Evolutionary conservation across 64 coral and sea anemone species (phyloP).

Genomic region (Montipora cactus): DNA sequence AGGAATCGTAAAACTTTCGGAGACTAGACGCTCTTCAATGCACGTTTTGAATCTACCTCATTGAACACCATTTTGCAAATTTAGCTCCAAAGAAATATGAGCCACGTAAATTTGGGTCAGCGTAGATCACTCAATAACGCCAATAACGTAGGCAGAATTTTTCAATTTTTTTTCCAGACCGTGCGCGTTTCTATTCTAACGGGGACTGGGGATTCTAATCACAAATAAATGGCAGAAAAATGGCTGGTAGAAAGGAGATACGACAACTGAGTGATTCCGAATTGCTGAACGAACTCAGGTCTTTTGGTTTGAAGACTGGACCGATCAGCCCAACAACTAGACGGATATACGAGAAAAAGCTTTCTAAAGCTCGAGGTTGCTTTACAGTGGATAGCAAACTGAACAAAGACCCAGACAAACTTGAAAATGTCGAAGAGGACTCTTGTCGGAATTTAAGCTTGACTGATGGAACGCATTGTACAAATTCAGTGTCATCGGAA

Average conservation of each 20-base stretch:
- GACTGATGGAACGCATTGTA: not conserved
- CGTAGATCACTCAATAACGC: no score
- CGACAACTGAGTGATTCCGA: slow-evolving; percentile 54
- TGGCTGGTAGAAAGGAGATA: slow-evolving; percentile 71
- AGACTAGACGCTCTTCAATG: no score
- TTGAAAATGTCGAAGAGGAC: not conserved
- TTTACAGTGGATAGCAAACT: not conserved
- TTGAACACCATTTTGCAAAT: no score
- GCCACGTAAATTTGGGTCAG: no score
- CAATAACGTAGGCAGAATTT: no score
- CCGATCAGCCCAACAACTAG: slow-evolving; percentile 85
- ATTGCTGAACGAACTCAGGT: slow-evolving; percentile 74
- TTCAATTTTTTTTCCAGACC: no score
- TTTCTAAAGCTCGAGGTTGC: slow-evolving; percentile 52
- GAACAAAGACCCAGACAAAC: not conserved
- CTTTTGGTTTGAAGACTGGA: slow-evolving; percentile 47
- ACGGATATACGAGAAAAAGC: slow-evolving; percentile 77
- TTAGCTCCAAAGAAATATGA: no score
- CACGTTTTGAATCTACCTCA: no score
- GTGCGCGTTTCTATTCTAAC: not conserved
- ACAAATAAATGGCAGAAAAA: slow-evolving; percentile 2
- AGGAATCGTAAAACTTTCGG: no score
- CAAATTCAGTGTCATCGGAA: not conserved
- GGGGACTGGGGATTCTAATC: not conserved
- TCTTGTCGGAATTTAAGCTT: not conserved